phyloP scores from a whole-genome alignment of 1,140 invertebrate species.

The Pararge aegeria region DNA sequence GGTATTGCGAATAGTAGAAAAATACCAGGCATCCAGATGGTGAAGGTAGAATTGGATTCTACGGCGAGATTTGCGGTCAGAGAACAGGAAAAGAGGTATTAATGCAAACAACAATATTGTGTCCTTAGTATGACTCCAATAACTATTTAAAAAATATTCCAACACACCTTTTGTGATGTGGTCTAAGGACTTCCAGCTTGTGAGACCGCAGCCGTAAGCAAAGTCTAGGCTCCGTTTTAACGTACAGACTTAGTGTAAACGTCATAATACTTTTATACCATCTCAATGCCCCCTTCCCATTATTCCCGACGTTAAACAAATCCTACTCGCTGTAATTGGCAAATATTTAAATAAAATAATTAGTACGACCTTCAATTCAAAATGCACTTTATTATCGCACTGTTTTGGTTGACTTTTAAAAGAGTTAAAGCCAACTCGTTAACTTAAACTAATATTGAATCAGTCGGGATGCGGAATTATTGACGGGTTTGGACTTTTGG shows the following conservation, averaged over 20 bases:
- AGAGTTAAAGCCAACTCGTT: constrained; percentile 35
- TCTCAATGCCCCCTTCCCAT: constrained; percentile 20
- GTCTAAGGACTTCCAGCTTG: too few species aligned
- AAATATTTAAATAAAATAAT: constrained; percentile 56
- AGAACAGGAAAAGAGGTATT: too few species aligned
- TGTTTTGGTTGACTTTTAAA: constrained; percentile 18
- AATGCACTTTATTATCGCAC: constrained; percentile 27
- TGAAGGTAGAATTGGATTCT: too few species aligned
- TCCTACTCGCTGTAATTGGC: constrained; percentile 46
- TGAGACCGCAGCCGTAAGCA: too few species aligned
- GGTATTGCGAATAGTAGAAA: too few species aligned
- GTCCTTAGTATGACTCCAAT: too few species aligned
- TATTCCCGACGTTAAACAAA: constrained; percentile 40
- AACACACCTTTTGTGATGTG: too few species aligned
- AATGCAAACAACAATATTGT: too few species aligned
- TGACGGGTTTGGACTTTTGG: constrained; percentile 41
- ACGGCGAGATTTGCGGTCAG: too few species aligned
- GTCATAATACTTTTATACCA: neutral
- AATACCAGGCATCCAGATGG: too few species aligned
- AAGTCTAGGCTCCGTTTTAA: neutral
- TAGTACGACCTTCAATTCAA: constrained; percentile 26
- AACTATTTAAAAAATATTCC: too few species aligned
- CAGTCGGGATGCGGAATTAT: constrained; percentile 39
- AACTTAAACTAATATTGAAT: constrained; percentile 52
- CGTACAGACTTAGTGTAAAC: neutral